Evolutionary conservation across 2,797 vertebrate species (phyloP).

Genomic region (Chiroxiphia lanceolata): DNA sequence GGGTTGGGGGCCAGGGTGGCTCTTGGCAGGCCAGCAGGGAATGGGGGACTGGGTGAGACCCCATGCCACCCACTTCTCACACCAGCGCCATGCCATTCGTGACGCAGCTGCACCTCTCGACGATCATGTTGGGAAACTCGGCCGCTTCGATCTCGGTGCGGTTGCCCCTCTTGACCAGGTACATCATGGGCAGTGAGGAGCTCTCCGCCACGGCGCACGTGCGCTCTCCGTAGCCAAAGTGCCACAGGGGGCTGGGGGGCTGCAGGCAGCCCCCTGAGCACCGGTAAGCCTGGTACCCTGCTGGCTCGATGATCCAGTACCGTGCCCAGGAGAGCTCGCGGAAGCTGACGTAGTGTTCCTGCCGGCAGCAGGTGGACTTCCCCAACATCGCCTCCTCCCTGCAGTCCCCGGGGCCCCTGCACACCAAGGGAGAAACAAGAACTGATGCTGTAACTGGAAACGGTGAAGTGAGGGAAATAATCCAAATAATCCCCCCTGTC

Average conservation of each 20-base stretch:
- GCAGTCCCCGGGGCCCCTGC: constrained; percentile 86
- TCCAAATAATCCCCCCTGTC: not conserved
- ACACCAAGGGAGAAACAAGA: not conserved
- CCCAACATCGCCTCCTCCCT: not conserved
- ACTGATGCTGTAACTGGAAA: not conserved
- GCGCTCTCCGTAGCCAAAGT: constrained; percentile 78
- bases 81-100: constrained; percentile 81
- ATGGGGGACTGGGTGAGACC: not conserved
- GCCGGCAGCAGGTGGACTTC: constrained; percentile 80
- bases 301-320: constrained; percentile 88
- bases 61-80: not conserved
- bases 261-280: constrained; percentile 75
- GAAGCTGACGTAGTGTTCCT: constrained; percentile 85
- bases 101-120: constrained; percentile 85
- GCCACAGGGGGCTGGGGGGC: constrained; percentile 49
- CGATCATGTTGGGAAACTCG: constrained; percentile 89
- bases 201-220: constrained; percentile 80
- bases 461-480: not conserved
- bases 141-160: constrained; percentile 91
- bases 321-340: constrained; percentile 84
- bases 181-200: constrained; percentile 88
- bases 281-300: constrained; percentile 84
- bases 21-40: not conserved
- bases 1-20: not conserved
- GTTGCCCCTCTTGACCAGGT: constrained; percentile 88